A percentile compares a stretch with the other conserved stretches of the same genome.
Evolutionary conservation across 2,113 vertebrate genomes (phyloP).

Genomic region (Etia nguti): DNA sequence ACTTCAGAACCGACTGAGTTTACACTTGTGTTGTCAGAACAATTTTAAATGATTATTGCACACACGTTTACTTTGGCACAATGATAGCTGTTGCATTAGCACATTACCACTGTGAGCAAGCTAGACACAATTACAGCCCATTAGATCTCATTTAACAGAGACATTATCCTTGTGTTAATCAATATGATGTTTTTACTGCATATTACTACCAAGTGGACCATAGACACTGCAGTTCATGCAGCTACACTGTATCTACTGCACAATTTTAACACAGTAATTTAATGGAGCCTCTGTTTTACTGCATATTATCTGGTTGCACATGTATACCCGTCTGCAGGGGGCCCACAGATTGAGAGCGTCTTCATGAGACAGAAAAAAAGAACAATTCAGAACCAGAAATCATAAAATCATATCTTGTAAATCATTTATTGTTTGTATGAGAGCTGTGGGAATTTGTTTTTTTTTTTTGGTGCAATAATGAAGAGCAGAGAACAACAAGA

Average conservation of each 20-base stretch:
- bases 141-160: neutral
- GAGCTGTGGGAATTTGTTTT: fast-evolving
- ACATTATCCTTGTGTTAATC: neutral
- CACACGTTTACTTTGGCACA: fast-evolving
- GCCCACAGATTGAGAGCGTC: fast-evolving
- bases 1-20: neutral
- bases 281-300: fast-evolving
- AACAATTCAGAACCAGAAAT: neutral
- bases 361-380: neutral
- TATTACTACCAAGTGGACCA: neutral
- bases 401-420: neutral
- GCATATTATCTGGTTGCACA: neutral
- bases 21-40: neutral
- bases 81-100: neutral
- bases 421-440: neutral
- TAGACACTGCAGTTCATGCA: fast-evolving
- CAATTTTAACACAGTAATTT: neutral
- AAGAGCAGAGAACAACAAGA: neutral
- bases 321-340: neutral
- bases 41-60: neutral
- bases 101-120: neutral
- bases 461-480: neutral
- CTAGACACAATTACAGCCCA: neutral
- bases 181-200: neutral
- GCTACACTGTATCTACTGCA: neutral